Evolutionary conservation across 2,797 vertebrate species (phyloP), one percentile per base, ranked within the genome.

Genomic region (Cossypha heuglini): DNA sequence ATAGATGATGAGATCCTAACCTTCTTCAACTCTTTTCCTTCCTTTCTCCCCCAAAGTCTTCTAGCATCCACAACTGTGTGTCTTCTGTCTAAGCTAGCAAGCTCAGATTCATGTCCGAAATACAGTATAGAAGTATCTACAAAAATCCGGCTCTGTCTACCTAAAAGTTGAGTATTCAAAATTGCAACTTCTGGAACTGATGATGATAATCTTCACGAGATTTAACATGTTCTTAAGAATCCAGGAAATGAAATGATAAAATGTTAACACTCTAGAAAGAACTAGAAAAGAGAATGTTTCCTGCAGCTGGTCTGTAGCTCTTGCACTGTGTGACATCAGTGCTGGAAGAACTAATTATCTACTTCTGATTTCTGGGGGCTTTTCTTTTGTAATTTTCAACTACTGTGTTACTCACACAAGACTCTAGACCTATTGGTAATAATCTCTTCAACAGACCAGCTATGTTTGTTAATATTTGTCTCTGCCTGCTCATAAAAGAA

Each of bases 381-480:
- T 64, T 86, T 79, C 42, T 87, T 83, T 59, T 42, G 18, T 31
- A 46, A 61, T 68, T 84, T 86, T 8, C 37, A 75, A 17, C 42
- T 67, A 40, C 16, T 28, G 1, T 73, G 13, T 67, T 63, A 43
- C 6, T 77, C n/a, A 35, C n/a, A 42, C 31, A 85, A 59, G 21
- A 57, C 26, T 73, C 15, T 26, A 76, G 31, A 79, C 16, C 9
- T 9, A 14, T n/a, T 82, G 51, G 11, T 43, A 49, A 75, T 14
- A 66, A 58, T 33, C 16, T 64, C 14, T 73, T 88, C 35, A 81
- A 37, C 2, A 40, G 29, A 75, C 9, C 19, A 64, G 11, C 9
- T 28, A 19, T 48, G 29, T 86, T 88, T 52, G 4, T 46, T 74
- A 49, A 15, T 42, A 76, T 79, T 86, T 83, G 5, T 51, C 35